Percentiles rank a stretch among this genome's conserved stretches.
phyloP scores from a whole-genome alignment of 2,888 invertebrate species.

The Aphelenchoides bicaudatus region DNA sequence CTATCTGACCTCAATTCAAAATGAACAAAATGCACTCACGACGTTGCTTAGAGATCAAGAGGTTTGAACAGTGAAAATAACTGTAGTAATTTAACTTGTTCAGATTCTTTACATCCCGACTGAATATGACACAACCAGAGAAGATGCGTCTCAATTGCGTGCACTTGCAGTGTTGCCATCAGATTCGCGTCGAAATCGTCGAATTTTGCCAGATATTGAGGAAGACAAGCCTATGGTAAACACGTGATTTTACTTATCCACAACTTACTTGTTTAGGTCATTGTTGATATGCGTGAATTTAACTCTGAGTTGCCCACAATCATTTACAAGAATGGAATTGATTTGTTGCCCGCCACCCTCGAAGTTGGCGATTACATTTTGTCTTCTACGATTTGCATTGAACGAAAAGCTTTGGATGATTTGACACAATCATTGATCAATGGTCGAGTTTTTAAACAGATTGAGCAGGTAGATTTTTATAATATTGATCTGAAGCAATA shows the following conservation, averaged over 20 bases:
- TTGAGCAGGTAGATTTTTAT: constrained; percentile 65
- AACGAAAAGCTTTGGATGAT: constrained; percentile 84
- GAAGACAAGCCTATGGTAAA: constrained; percentile 23
- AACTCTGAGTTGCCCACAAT: constrained; percentile 89
- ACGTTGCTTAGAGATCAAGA: constrained; percentile 84
- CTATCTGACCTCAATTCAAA: constrained; percentile 78
- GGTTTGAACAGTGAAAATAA: constrained; percentile 64
- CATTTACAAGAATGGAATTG: constrained; percentile 85
- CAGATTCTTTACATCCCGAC: constrained; percentile 52
- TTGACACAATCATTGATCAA: constrained; percentile 89
- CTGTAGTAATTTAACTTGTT: background rate
- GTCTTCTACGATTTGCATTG: constrained; percentile 91
- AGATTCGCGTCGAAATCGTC: constrained; percentile 28
- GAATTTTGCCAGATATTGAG: constrained; percentile 8
- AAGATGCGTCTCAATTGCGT: constrained; percentile 43
- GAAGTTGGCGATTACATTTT: constrained; percentile 88
- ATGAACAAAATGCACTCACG: constrained; percentile 92
- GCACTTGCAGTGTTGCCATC: constrained; percentile 26
- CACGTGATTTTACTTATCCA: background rate
- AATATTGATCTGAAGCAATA: background rate
- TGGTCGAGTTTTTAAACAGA: constrained; percentile 90
- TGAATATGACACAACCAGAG: constrained; percentile 50
- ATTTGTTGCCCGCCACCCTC: constrained; percentile 80
- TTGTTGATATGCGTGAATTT: constrained; percentile 97
- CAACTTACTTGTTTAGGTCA: constrained; percentile 59